Percentiles rank a stretch among this genome's conserved stretches.
These are phyloP conservation scores for Acanthis flammea DNA, from an alignment of 2,797 vertebrate species.

Conservation along the genomic window DNA sequence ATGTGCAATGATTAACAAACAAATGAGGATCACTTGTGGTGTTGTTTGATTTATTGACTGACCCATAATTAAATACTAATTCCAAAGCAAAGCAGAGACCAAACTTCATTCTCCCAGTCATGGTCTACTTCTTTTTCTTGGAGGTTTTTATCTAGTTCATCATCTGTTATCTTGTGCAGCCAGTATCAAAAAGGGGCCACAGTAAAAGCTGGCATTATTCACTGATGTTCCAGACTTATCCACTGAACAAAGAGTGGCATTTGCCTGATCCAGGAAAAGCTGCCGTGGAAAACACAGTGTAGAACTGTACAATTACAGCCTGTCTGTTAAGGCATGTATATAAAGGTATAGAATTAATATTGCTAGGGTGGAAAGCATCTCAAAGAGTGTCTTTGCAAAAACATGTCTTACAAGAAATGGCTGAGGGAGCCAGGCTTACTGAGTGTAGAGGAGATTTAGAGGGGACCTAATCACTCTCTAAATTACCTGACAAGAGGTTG, in stretches of 20 bases:
- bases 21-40: neutral
- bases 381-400: neutral
- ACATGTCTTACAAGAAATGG: neutral
- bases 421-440: neutral
- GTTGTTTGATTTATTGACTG: neutral
- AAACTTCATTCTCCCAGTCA: neutral
- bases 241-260: constrained; percentile 12
- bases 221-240: constrained; percentile 20
- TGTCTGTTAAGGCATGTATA: neutral
- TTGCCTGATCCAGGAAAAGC: neutral
- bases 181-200: neutral
- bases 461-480: fast-evolving
- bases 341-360: neutral
- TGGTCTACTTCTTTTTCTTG: neutral
- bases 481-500: neutral
- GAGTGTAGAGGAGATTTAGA: neutral
- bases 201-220: neutral
- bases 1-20: neutral
- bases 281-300: neutral
- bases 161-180: neutral
- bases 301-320: neutral
- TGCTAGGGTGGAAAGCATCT: fast-evolving
- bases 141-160: neutral
- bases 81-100: neutral
- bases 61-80: neutral